Base-by-base conservation (phyloP, 2,113 vertebrate species). In the Melanotaenia duboulayi region DNA sequence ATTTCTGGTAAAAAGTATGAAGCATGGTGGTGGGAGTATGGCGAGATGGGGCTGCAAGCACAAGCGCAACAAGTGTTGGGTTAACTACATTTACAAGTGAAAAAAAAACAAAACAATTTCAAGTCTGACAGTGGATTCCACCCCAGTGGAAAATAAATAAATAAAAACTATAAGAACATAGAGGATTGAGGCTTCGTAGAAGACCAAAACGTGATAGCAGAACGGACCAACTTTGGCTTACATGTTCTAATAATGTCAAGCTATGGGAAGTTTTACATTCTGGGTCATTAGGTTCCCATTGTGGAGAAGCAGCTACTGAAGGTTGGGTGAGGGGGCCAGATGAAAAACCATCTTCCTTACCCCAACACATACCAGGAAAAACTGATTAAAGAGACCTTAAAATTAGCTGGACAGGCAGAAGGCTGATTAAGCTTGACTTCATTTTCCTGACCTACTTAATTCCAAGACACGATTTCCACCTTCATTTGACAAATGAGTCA, bases 401-500 rank as follows among this genome's bases (percentile, higher is more conserved):
- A 87, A 76, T 65, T 23, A 83, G 64, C 28, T 39, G 44, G 69
- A 83, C 12, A 28, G 67, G 72, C 54, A n/a, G 44, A 72, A 54
- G 44, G 44, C 40, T 83, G 74, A 90, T 84, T 81, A 74, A 66
- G 48, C 54, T 61, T 48, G 55, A 79, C 65, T 84, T 79, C n/a
- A 74, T 76, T 87, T 86, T 68, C 74, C 56, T 56, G 14, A 81
- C 85, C 77, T 80, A 62, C 71, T 86, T 82, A 79, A 79, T 76
- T 84, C 42, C 56, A 40, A 51, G 56, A 60, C 63, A 58, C 44
- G 19, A 65, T 75, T 82, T 71, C 65, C 40, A 52, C 24, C 42
- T 52, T 69, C 37, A 58, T 79, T 74, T 89, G 59, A 78, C 58
- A 72, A 84, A 80, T 48, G 64, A 75, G 50, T 66, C 40, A 59